These are phyloP conservation scores for Drosophila imparisetae DNA, from an alignment of 2,888 invertebrate species.

Conservation along the genomic window DNA sequence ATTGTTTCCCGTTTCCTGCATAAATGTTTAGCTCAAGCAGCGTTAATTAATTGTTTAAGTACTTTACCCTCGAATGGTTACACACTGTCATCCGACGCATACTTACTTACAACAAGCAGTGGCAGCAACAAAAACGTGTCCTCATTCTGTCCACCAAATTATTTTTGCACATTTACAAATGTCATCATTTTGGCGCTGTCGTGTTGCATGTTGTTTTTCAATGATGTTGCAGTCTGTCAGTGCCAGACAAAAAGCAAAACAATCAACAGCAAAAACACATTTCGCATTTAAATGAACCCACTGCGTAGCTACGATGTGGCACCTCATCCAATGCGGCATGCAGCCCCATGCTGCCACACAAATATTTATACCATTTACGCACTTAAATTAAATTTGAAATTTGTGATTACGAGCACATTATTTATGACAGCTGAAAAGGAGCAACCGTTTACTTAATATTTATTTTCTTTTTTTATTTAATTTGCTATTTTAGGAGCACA, in stretches of 20 bases:
- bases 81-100: constrained; percentile 40
- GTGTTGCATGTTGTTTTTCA: constrained; percentile 41
- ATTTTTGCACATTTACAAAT: constrained; percentile 70
- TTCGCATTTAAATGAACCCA: constrained; percentile 26
- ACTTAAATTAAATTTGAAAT: constrained; percentile 20
- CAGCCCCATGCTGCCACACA: constrained; percentile 12
- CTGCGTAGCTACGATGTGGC: background rate
- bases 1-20: constrained; percentile 59
- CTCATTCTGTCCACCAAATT: constrained; percentile 51
- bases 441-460: background rate
- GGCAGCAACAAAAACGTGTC: constrained; percentile 20
- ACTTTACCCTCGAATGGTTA: constrained; percentile 66
- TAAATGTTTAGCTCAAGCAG: constrained; percentile 61
- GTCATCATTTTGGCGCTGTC: constrained; percentile 57
- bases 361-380: constrained; percentile 11
- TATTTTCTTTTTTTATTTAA: no score
- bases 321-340: background rate
- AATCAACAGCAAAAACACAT: constrained; percentile 18
- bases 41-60: constrained; percentile 78
- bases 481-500: no score
- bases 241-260: constrained; percentile 17
- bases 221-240: constrained; percentile 41
- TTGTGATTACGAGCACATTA: constrained; percentile 46
- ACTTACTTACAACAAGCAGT: constrained; percentile 38
- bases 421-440: constrained; percentile 19